Conservation (phyloP, 2,797 vertebrate genomes). For the Kryptopterus vitreolus region DNA sequence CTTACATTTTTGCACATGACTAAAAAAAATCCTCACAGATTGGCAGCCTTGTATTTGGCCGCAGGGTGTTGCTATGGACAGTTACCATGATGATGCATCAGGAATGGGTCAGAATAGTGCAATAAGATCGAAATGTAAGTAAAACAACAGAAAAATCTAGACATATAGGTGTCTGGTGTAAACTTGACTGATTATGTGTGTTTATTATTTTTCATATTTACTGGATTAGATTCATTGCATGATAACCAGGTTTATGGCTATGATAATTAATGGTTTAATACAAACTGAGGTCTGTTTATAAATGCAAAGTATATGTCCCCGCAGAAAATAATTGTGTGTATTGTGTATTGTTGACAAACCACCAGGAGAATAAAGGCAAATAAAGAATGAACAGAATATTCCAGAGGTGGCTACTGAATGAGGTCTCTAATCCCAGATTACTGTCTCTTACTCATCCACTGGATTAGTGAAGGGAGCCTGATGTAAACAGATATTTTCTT, state of each 20-base stretch:
- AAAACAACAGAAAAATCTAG: background rate
- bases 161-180: background rate
- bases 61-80: constrained; percentile 41
- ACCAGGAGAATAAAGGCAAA: background rate
- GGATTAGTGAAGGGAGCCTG: constrained; percentile 45
- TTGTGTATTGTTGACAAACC: background rate
- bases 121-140: constrained; percentile 3
- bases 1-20: constrained; percentile 36
- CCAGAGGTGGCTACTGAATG: constrained; percentile 31
- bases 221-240: background rate
- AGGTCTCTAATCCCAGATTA: constrained; percentile 71
- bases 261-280: too few relatives aligned
- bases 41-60: constrained; percentile 21
- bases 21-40: constrained; percentile 36
- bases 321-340: too few relatives aligned
- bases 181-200: background rate
- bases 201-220: background rate
- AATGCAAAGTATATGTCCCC: too few relatives aligned
- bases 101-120: constrained; percentile 11
- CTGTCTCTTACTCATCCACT: constrained; percentile 59
- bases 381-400: background rate
- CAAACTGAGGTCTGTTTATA: too few relatives aligned
- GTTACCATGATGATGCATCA: constrained; percentile 41
- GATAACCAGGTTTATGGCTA: too few relatives aligned
- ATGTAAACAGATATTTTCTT: constrained; percentile 32